Conservation (phyloP, 2,888 invertebrate species). For the Melinaea menophilus region DNA sequence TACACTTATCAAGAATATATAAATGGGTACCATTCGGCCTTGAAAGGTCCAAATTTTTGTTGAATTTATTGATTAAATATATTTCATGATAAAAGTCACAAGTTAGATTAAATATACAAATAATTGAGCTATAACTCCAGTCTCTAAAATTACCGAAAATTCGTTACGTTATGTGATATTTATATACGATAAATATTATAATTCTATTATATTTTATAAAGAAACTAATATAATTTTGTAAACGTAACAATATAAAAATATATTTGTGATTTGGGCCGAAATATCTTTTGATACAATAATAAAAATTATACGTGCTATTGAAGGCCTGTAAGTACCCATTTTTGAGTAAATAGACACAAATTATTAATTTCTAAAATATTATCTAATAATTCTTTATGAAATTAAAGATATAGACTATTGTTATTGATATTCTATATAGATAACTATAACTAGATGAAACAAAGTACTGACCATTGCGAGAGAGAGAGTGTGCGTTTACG, state of each 20-base stretch:
- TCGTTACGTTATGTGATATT: constrained; percentile 2
- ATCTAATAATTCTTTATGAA: no score
- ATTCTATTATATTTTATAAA: background rate
- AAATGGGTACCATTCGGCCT: constrained; percentile 1
- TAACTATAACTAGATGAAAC: background rate
- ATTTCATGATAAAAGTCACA: constrained; percentile 1
- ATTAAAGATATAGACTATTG: background rate
- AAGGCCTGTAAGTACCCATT: constrained; percentile 4
- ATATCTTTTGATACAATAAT: background rate
- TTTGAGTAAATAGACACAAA: constrained; percentile 6
- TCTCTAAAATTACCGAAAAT: constrained; percentile 5
- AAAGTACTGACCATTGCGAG: background rate
- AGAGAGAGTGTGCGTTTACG: background rate
- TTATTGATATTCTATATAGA: background rate
- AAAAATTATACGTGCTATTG: background rate
- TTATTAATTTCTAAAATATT: constrained; percentile 1
- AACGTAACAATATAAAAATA: constrained; percentile 8
- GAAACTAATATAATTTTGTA: constrained; percentile 1
- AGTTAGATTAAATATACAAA: background rate
- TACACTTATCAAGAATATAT: constrained; percentile 1
- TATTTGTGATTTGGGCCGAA: background rate
- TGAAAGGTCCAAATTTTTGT: background rate
- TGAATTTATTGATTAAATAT: background rate
- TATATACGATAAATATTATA: background rate
- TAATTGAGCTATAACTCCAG: constrained; percentile 6